These are phyloP conservation scores for Drosophila fuyamai DNA, from an alignment of 1,140 invertebrate genomes.

Conservation along the genomic window DNA sequence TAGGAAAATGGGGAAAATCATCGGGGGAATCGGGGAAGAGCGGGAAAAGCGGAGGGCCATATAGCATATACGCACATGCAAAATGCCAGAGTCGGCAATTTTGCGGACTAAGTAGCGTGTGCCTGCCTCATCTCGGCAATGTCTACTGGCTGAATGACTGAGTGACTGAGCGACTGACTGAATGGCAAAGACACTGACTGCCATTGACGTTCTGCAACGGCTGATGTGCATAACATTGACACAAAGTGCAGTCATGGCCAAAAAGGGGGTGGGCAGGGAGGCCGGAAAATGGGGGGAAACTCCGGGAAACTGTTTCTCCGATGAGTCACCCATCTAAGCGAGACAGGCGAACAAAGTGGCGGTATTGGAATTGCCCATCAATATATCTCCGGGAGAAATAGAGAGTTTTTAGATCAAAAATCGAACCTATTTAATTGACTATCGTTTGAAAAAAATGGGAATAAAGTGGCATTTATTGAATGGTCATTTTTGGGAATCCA, in stretches of 20 bases:
- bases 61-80: constrained; percentile 35
- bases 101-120: constrained; percentile 74
- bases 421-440: too few relatives aligned
- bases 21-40: neutral
- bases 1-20: constrained; percentile 30
- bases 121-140: constrained; percentile 5
- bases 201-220: constrained; percentile 52
- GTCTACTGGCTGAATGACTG: constrained; percentile 22
- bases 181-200: constrained; percentile 56
- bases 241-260: constrained; percentile 60
- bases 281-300: constrained; percentile 6
- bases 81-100: constrained; percentile 68
- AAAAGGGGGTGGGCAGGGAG: neutral
- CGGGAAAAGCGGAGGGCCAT: neutral
- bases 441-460: too few relatives aligned
- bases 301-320: constrained; percentile 3
- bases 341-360: constrained; percentile 22
- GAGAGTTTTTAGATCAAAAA: too few relatives aligned
- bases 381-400: too few relatives aligned
- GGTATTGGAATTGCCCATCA: neutral
- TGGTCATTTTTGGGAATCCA: too few relatives aligned
- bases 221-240: constrained; percentile 80
- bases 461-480: too few relatives aligned
- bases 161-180: constrained; percentile 7
- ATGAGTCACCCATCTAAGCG: constrained; percentile 10